These are phyloP conservation scores for Xenopus laevis DNA, from an alignment of 2,113 vertebrate genomes.

Conservation along the genomic window DNA sequence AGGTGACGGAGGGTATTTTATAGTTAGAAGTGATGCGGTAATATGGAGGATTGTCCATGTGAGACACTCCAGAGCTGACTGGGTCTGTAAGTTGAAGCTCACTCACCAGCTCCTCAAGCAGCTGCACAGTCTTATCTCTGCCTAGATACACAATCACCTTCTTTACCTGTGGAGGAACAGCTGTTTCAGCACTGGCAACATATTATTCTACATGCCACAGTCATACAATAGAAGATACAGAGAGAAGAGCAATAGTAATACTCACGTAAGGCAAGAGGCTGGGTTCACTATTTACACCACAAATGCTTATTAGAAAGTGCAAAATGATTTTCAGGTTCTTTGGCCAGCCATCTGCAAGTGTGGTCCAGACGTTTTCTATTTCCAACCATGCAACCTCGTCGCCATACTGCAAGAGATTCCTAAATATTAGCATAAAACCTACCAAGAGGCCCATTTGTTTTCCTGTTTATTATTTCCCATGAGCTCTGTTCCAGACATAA, in stretches of 20 bases:
- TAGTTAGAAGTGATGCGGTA: conserved; percentile 94
- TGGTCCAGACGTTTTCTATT: conserved; percentile 97
- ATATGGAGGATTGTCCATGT: conserved; percentile 97
- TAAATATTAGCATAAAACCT: conserved; percentile 31
- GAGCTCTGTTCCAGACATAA: too few relatives aligned
- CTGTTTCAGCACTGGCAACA: too few relatives aligned
- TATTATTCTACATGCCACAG: too few relatives aligned
- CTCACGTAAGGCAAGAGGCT: conserved; percentile 97
- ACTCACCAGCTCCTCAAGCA: conserved; percentile 90
- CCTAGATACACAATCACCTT: conserved; percentile 97
- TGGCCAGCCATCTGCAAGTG: conserved; percentile 95
- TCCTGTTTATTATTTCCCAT: too few relatives aligned
- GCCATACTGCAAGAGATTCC: conserved; percentile 75
- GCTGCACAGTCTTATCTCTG: conserved; percentile 97
- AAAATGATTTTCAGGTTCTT: conserved; percentile 98
- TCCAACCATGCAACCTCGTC: conserved; percentile 97
- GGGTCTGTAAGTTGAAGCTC: conserved; percentile 92
- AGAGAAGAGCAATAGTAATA: conserved; percentile 38
- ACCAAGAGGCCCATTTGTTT: too few relatives aligned
- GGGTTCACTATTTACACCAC: conserved; percentile 93
- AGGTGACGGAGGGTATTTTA: conserved; percentile 96
- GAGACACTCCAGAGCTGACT: conserved; percentile 89
- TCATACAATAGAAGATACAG: too few relatives aligned
- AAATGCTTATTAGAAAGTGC: conserved; percentile 96
- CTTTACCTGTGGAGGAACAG: conserved; percentile 76